A percentile compares a stretch with the other conserved stretches of the same genome.
phyloP scores from a whole-genome alignment of 2,113 vertebrate genomes.

The Phrynosoma platyrhinos region DNA sequence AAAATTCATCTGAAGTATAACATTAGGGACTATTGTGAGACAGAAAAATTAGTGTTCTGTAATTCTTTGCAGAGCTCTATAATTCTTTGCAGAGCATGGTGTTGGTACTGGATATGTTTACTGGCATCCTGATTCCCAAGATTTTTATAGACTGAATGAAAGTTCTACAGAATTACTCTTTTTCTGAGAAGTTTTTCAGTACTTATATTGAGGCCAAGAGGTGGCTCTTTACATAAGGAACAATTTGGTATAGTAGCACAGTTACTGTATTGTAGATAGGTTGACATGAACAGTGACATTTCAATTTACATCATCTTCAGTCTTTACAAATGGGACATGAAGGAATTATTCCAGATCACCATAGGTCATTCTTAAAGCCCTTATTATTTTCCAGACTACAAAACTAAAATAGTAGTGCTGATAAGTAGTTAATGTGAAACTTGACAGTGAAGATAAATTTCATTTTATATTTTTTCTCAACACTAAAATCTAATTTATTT shows the following conservation, averaged over 20 bases:
- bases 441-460: constrained; percentile 47
- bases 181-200: not conserved
- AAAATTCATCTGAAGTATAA: not conserved
- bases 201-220: not conserved
- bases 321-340: not conserved
- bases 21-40: not conserved
- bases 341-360: constrained; percentile 10
- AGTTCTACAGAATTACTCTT: not conserved
- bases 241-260: accelerated
- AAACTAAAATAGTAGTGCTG: accelerated
- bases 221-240: not conserved
- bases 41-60: not conserved
- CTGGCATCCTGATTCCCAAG: not conserved
- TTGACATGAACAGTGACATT: not conserved
- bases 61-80: too few species aligned
- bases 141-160: not conserved
- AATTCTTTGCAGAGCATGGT: constrained; percentile 7
- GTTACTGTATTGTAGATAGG: not conserved
- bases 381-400: not conserved
- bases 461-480: not conserved
- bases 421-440: constrained; percentile 1
- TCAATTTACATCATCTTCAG: not conserved
- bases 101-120: not conserved
- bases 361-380: not conserved
- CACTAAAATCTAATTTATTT: not conserved